Conservation (phyloP, 2,113 vertebrate species). For the Burhinus oedicnemus region DNA sequence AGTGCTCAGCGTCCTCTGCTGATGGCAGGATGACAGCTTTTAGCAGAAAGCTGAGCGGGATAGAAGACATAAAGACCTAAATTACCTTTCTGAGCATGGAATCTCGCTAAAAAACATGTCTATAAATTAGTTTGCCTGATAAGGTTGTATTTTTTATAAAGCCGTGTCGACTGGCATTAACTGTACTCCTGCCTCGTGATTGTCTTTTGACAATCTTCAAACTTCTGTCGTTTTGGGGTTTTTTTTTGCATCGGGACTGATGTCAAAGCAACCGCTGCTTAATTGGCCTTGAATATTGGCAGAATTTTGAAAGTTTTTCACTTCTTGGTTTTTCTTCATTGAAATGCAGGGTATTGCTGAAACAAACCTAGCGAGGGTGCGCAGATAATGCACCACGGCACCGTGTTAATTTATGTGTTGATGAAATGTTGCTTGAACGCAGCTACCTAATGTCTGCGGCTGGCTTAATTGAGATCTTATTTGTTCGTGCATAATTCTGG, state of each 20-base stretch:
- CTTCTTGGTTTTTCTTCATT: background rate
- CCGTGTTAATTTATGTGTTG: too few species aligned
- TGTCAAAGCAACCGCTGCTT: background rate
- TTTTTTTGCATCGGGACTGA: background rate
- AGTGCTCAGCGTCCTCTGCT: background rate
- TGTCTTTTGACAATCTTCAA: background rate
- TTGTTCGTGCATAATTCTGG: fast-evolving
- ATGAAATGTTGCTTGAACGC: too few species aligned
- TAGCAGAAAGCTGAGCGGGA: background rate
- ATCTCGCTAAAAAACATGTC: background rate
- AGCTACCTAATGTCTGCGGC: background rate
- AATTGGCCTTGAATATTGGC: background rate
- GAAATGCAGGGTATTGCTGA: too few species aligned
- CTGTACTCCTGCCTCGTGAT: background rate
- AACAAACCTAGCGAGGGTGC: background rate
- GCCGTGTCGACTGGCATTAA: background rate
- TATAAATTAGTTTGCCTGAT: background rate
- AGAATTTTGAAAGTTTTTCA: background rate
- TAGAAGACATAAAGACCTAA: too few species aligned
- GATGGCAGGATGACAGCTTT: background rate
- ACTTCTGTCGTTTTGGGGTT: too few species aligned
- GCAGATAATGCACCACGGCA: fast-evolving
- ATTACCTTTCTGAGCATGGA: background rate
- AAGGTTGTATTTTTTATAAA: background rate
- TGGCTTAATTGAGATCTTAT: too few species aligned